Base-by-base conservation (phyloP, 2,113 vertebrate genomes). In the Aldabrachelys gigantea region DNA sequence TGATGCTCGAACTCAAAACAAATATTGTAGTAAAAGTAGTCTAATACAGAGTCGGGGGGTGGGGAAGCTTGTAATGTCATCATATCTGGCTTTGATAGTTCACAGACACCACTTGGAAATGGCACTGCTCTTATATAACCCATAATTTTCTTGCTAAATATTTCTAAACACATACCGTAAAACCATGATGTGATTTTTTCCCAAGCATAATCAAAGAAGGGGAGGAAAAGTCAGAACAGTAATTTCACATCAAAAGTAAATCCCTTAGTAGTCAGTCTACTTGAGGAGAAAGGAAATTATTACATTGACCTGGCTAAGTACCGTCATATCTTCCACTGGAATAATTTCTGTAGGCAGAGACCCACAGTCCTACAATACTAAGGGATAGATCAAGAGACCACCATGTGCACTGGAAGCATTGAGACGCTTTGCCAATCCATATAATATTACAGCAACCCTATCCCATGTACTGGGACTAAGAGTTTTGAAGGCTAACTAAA, bases 401-500 rank as follows among this genome's bases (percentile, higher is more conserved):
- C 93, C 87, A 3, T 11, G 80, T 54, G 87, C 0, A 0, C 85
- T 94, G 91, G 91, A 94, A 84, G 89, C 56, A 13, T 0, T 8
- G 1, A 8, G 19, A 38, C 75, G 31, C 79, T 75, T 41, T 92
- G 65, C 90, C 95, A 97, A 6, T 54, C 24, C 16, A 0, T 2
- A 84, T 93, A 88, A 79, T 89, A 93, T 95, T 83, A 79, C 95
- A 93, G 87, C 65, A 24, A 89, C 89, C 2, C 0, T 93, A 91
- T 84, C 72, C 89, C 84, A 52, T 11, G 1, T 79, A 89, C 88
- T 38, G 72, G 11, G 2, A 81, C 10, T 47, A 91, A 84, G 75
- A 96, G 93, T 69, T 93, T 91, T 91, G 93, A 92, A 88, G 53
- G 80, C 35, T 79, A 88, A 91, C 87, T 83, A 96, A 96, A 95